These are phyloP conservation scores for Todus mexicanus DNA, from an alignment of 2,797 vertebrate species.

Conservation along the genomic window DNA sequence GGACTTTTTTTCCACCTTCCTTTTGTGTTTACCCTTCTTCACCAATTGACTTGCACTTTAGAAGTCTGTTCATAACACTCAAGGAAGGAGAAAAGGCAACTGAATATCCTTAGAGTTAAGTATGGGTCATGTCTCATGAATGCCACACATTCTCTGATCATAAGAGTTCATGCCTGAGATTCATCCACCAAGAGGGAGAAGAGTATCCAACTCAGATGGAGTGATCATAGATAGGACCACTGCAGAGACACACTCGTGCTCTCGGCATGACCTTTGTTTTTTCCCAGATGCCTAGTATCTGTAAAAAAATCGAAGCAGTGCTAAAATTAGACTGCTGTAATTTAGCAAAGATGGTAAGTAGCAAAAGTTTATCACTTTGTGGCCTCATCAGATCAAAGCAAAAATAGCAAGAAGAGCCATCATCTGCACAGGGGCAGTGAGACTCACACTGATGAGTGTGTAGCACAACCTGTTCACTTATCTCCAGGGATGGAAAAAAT, in stretches of 20 bases:
- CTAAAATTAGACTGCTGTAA: background rate
- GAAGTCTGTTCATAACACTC: background rate
- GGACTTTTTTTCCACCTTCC: background rate
- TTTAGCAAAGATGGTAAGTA: background rate
- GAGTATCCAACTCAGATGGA: background rate
- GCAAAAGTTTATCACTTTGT: background rate
- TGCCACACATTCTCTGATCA: background rate
- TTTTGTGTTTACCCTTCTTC: background rate
- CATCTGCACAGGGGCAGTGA: background rate
- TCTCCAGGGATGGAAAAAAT: background rate
- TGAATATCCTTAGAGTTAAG: background rate
- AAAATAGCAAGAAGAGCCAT: background rate
- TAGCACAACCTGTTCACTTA: background rate
- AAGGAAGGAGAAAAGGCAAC: background rate
- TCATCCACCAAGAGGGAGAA: background rate
- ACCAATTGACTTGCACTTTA: background rate
- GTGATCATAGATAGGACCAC: background rate
- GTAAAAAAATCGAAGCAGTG: background rate
- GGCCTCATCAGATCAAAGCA: background rate
- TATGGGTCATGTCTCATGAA: background rate
- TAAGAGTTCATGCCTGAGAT: background rate
- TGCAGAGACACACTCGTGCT: background rate
- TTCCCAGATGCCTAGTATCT: background rate
- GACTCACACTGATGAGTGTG: background rate
- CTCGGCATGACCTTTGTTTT: background rate